Base-by-base conservation (phyloP, 1,140 invertebrate species). In the Scaptomyza montana region DNA sequence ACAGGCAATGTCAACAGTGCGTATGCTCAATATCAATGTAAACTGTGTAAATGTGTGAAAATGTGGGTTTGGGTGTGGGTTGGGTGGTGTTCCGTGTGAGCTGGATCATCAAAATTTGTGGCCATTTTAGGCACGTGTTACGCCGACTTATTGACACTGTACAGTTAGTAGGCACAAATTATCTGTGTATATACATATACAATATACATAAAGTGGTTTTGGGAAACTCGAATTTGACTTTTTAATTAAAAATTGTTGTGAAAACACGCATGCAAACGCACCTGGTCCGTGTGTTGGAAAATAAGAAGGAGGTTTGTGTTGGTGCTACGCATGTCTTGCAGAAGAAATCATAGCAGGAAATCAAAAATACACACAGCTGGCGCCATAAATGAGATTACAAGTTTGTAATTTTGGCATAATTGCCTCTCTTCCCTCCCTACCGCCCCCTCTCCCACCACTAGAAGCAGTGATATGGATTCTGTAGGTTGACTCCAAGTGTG, bases 351-450 rank as follows among this genome's bases (percentile, higher is more conserved):
- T 46, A 49, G 51, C 81, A 75, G 81, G 81, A 86, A 86, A 86
- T 86, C 81, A 86, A 86, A 86, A 80, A 86, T 80, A 80, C 57
- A 51, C 46, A 69, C 81, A 86, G 81, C 81, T 86, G 81, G 43
- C 81, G 74, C 81, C 81, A 80, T 81, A 86, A 86, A 86, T 80
- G 81, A 86, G 81, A 86, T 86, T 86, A 86, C 81, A 86, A 86
- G 81, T 86, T 86, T 86, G 81, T 86, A 86, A 86, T 86, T 86
- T 86, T 21, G 67, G 65, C 81, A 81, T 86, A 80, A 86, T 86
- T 86, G 80, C 65, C 67, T 61, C 39, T 33, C 30, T 7, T 30
- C 28, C 28, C 5, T 3, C 28, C 28, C 28, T 2, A 6, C 28
- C 28, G 16, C 16, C 16, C 16, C 1, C 16, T 16, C 28, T 30